Evolutionary conservation across 2,113 vertebrate genomes (phyloP).

Genomic region (Ovibos moschatus): DNA sequence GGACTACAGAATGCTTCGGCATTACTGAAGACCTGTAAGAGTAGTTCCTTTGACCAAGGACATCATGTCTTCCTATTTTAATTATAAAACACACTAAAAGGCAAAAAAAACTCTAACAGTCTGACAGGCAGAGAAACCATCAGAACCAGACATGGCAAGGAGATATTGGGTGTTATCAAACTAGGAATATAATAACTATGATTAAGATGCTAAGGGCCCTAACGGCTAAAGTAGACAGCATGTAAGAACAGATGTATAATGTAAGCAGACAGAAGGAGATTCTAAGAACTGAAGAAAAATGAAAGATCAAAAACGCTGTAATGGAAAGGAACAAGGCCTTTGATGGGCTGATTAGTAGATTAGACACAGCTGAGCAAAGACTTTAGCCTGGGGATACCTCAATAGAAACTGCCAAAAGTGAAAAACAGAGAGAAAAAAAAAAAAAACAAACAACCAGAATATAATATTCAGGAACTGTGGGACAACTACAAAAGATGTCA

Average conservation of each 20-base stretch:
- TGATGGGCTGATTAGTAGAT: neutral
- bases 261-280: neutral
- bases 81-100: neutral
- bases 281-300: neutral
- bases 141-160: neutral
- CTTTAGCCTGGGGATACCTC: neutral
- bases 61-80: neutral
- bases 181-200: neutral
- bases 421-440: neutral
- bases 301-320: neutral
- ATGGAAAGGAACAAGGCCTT: neutral
- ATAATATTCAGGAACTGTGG: neutral
- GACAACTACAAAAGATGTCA: neutral
- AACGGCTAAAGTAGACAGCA: neutral
- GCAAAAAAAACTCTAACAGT: neutral
- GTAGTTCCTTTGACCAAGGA: neutral
- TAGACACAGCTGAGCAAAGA: neutral
- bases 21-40: neutral
- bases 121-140: neutral
- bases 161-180: neutral
- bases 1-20: neutral
- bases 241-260: neutral
- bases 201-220: neutral
- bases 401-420: neutral
- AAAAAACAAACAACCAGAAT: neutral